Base-by-base conservation (phyloP, 2,888 invertebrate species). In the Nomada ruficornis region DNA sequence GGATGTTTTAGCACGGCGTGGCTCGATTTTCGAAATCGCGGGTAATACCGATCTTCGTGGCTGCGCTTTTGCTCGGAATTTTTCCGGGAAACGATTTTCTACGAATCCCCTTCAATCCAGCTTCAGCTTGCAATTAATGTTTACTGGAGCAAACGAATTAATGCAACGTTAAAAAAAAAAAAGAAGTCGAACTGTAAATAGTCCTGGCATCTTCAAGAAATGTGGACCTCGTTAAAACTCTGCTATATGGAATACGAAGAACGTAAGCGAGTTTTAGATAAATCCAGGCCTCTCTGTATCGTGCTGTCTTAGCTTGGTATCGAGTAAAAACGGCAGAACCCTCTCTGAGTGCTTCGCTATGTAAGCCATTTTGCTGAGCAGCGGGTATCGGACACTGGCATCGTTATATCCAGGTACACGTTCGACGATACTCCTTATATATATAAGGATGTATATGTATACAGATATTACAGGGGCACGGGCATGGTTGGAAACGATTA, bases 1-100 rank as follows among this genome's bases (percentile, higher is more conserved):
- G 91, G 93, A 91, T 92, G 90, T 91, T 91, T 91, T 90, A 90
- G 87, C 89, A 77, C 90, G 83, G 84, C 76, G 82, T 88, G 87
- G 85, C 89, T 90, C 89, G 87, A 91, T 92, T 92, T 91, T 91
- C 89, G 83, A 83, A 90, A 90, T 90, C 87, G 82, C 84, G 76
- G 64, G 73, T 63, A 84, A 74, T 69, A 72, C 79, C 70, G 68
- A 79, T 83, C 77, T 60, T 69, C 60, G 26, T 1, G 74, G 15
- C 20, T 62, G 20, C n/a, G 57, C 62, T 52, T 50, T 59, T 74
- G 18, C 52, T 67, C 54, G 7, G 23, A 63, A 69, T 36, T 64
- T 65, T 50, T 29, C 20, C 26, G 4, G 47, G 0, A 2, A 15
- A 47, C 59, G 2, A 13, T 15, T 42, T 68, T 73, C 29, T 0